phyloP scores from a whole-genome alignment of 2,888 invertebrate species.

The Calephelis perditalis region DNA sequence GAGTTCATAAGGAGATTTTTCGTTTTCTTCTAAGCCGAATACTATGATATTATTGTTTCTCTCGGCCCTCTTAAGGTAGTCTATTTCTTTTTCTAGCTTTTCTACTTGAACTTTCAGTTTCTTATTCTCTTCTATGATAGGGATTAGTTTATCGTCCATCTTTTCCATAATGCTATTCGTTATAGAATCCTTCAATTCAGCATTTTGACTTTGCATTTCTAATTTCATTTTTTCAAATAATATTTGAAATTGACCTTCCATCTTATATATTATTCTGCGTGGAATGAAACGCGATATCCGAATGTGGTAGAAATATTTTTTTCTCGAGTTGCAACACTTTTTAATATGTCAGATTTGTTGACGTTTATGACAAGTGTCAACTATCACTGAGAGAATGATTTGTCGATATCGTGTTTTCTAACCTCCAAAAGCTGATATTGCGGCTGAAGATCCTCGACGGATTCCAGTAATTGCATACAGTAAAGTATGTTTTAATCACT shows the following conservation, averaged over 20 bases:
- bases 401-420: not conserved
- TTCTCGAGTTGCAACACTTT: not conserved
- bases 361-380: not conserved
- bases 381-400: not conserved
- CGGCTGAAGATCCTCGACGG: not conserved
- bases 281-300: not conserved
- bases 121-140: too few relatives aligned
- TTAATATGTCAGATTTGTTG: not conserved
- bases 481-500: not conserved
- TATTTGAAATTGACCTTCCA: not conserved
- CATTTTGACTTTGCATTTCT: constrained; percentile 1
- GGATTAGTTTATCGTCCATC: not conserved
- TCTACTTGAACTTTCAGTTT: not conserved
- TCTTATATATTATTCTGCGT: not conserved
- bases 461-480: not conserved
- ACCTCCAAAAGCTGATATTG: not conserved
- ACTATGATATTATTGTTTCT: constrained; percentile 2
- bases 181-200: not conserved
- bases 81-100: constrained; percentile 9
- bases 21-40: not conserved
- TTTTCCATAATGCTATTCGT: not conserved
- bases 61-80: not conserved
- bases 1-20: not conserved
- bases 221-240: not conserved
- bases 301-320: not conserved